Percentiles rank a stretch among this genome's conserved stretches.
These are phyloP conservation scores for Sturnus vulgaris DNA, from an alignment of 2,113 vertebrate species.

Conservation along the genomic window DNA sequence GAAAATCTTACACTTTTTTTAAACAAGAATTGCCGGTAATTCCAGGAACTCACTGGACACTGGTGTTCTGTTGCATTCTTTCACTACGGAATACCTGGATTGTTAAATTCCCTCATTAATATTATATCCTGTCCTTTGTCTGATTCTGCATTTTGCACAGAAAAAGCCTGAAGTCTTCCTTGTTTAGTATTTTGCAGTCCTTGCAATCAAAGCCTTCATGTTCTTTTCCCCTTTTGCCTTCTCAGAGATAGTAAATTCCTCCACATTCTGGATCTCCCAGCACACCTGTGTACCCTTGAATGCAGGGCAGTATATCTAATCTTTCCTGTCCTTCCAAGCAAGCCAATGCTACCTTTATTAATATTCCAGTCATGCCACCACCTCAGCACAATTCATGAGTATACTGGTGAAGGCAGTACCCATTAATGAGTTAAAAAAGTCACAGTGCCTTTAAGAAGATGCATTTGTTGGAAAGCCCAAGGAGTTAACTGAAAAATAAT, in stretches of 20 bases:
- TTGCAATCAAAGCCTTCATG: not conserved
- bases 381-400: not conserved
- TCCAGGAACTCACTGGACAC: not conserved
- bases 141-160: not conserved
- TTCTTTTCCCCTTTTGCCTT: not conserved
- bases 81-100: not conserved
- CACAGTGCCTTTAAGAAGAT: not conserved
- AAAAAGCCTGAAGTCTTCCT: not conserved
- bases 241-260: not conserved
- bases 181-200: not conserved
- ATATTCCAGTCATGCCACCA: not conserved
- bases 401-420: not conserved
- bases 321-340: not conserved
- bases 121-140: not conserved
- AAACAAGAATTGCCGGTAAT: not conserved
- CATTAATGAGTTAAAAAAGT: not conserved
- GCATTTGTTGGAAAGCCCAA: not conserved
- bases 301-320: not conserved
- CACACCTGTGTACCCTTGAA: not conserved
- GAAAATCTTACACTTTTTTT: not conserved
- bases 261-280: not conserved
- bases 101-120: not conserved
- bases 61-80: not conserved
- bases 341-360: not conserved
- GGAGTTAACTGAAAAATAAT: not conserved